A percentile compares a stretch with the other conserved stretches of the same genome.
These are phyloP conservation scores for Lycia hirtaria DNA, from an alignment of 2,888 invertebrate genomes.

Conservation along the genomic window DNA sequence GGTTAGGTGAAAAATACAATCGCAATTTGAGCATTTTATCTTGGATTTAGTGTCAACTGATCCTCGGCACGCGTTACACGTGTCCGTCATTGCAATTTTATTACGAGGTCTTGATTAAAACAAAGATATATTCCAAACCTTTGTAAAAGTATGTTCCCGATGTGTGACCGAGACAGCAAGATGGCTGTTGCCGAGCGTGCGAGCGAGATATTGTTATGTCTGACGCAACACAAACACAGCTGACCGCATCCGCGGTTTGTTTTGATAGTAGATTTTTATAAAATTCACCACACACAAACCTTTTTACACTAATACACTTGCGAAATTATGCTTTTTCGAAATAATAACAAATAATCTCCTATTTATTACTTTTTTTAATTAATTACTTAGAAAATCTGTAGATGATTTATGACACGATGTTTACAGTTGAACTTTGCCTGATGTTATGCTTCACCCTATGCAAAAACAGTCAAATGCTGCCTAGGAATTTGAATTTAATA, in stretches of 20 bases:
- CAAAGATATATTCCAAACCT: background rate
- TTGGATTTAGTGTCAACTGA: background rate
- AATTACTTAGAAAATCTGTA: background rate
- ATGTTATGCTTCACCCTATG: too few relatives aligned
- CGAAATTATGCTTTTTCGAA: background rate
- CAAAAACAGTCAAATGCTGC: too few relatives aligned
- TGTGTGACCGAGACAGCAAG: background rate
- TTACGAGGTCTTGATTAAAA: background rate
- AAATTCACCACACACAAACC: background rate
- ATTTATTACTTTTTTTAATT: background rate
- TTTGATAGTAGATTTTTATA: background rate
- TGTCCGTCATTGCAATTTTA: background rate
- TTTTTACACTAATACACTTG: background rate
- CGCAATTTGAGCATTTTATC: background rate
- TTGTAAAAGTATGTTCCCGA: background rate
- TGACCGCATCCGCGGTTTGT: background rate
- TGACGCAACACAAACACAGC: background rate
- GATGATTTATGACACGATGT: background rate
- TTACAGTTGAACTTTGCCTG: background rate
- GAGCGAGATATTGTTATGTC: background rate
- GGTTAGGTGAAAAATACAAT: background rate
- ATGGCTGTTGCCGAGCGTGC: background rate
- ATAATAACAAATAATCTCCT: background rate
- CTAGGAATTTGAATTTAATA: too few relatives aligned
- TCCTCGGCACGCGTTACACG: background rate